phyloP scores from a whole-genome alignment of 2,888 invertebrate genomes.

The Drosophila mimetica region DNA sequence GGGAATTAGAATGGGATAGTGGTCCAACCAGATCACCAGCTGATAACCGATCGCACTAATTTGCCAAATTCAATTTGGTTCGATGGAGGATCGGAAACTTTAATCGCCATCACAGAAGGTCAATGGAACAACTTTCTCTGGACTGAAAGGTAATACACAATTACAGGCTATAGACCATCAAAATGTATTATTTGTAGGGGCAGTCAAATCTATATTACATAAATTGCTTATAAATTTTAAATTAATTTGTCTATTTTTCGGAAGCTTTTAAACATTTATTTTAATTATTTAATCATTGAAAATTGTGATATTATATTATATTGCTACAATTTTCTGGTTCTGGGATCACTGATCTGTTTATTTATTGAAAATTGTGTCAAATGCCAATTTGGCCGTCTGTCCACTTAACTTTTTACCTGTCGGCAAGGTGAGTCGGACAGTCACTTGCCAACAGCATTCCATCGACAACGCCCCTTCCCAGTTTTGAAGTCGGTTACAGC shows the following conservation, averaged over 20 bases:
- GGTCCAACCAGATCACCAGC: conserved; percentile 30
- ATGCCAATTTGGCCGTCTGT: neutral
- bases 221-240: neutral
- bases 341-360: conserved; percentile 7
- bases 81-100: conserved; percentile 5
- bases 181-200: neutral
- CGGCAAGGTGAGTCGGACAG: neutral
- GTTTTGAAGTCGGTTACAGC: conserved; percentile 6
- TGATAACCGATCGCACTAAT: conserved; percentile 15
- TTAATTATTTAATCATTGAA: neutral
- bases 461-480: conserved; percentile 9
- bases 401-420: neutral
- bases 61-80: conserved; percentile 22
- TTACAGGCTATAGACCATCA: neutral
- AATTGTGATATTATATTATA: too few relatives aligned
- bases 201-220: too few relatives aligned
- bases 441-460: conserved; percentile 1
- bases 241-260: neutral
- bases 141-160: neutral
- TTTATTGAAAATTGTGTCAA: conserved; percentile 5
- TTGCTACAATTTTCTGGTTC: neutral
- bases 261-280: neutral
- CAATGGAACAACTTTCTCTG: conserved; percentile 14
- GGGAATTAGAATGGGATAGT: conserved; percentile 2
- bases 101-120: conserved; percentile 8